Percentiles rank a stretch among this genome's conserved stretches.
phyloP scores from a whole-genome alignment of 2,888 invertebrate species.

The Stramonita haemastoma region DNA sequence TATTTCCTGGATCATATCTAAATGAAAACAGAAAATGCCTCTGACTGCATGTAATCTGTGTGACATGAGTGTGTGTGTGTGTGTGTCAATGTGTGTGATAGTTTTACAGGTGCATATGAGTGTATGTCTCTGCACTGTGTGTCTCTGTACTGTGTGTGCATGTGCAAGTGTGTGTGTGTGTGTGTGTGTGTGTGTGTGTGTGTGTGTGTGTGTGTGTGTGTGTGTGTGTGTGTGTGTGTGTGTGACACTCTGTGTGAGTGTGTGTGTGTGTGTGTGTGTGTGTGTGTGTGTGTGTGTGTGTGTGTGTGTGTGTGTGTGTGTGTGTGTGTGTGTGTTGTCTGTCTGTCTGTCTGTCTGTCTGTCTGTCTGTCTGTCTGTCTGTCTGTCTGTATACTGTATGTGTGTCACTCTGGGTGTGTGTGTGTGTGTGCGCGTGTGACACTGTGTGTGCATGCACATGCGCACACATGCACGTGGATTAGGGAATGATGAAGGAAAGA shows the following conservation, averaged over 20 bases:
- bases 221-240: not conserved
- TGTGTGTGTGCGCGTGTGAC: not conserved
- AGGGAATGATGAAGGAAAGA: too few relatives aligned
- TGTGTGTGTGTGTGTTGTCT: too few relatives aligned
- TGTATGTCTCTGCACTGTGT: not conserved
- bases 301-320: not conserved
- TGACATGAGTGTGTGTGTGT: not conserved
- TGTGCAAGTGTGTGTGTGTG: too few relatives aligned
- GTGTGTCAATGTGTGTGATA: not conserved
- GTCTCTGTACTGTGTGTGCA: not conserved
- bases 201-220: not conserved
- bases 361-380: not conserved
- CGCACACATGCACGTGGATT: not conserved
- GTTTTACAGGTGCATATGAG: not conserved
- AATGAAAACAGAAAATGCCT: not conserved
- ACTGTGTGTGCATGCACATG: not conserved
- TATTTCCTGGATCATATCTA: too few relatives aligned
- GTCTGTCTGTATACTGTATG: not conserved
- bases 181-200: not conserved
- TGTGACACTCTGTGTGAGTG: not conserved
- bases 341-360: not conserved
- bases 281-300: not conserved
- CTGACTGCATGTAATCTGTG: not conserved
- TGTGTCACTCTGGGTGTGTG: not conserved
- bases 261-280: not conserved